A percentile compares a stretch with the other conserved stretches of the same genome.
These are phyloP conservation scores for Emys orbicularis DNA, from an alignment of 2,797 vertebrate species.

Conservation along the genomic window DNA sequence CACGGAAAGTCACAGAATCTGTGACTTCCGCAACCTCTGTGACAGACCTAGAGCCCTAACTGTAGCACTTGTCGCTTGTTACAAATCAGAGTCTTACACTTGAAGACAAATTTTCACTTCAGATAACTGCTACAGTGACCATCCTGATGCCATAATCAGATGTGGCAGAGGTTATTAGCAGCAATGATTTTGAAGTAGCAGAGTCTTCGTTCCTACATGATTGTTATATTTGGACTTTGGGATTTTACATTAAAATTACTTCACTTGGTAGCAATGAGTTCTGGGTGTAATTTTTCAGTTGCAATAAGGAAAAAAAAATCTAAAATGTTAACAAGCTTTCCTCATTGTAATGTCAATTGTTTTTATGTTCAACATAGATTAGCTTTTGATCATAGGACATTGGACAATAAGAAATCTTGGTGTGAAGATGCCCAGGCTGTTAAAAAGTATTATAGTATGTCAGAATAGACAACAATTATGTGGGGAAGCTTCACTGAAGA, in stretches of 20 bases:
- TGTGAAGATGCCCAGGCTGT: neutral
- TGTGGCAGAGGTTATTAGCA: neutral
- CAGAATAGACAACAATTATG: neutral
- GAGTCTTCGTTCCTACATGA: neutral
- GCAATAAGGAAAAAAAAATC: neutral
- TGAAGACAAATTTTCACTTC: neutral
- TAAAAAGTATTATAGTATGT: conserved; percentile 1
- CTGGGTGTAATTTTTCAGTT: neutral
- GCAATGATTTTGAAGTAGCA: neutral
- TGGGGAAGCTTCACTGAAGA: neutral
- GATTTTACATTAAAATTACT: neutral
- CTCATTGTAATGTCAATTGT: neutral
- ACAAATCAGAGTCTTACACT: neutral
- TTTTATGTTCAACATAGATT: neutral
- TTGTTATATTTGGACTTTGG: neutral
- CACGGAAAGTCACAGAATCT: too few relatives aligned
- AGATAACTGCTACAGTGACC: accelerated
- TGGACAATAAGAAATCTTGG: neutral
- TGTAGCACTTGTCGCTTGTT: neutral
- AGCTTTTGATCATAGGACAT: neutral
- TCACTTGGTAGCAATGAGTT: neutral
- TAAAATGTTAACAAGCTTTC: neutral
- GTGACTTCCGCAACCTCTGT: too few relatives aligned
- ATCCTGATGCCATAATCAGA: neutral
- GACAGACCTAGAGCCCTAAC: too few relatives aligned